Base-by-base conservation (phyloP, 2,113 vertebrate species). In the Chloropsis hardwickii region DNA sequence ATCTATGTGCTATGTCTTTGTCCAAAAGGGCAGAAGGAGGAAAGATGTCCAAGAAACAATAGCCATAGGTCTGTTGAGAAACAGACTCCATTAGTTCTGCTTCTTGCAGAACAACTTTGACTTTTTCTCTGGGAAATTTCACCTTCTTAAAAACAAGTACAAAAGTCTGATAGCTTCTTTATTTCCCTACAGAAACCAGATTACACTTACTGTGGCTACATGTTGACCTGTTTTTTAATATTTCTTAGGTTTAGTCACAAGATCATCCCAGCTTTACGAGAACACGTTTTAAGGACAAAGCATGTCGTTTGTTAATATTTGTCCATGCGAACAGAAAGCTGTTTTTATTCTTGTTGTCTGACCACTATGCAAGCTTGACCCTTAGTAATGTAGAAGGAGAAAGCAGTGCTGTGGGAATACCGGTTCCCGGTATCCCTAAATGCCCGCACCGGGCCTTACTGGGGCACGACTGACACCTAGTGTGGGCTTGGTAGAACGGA, bases 371-470 rank as follows among this genome's bases (percentile, higher is more conserved):
- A 14, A 20, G 27, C 0, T 1, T 8, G 39, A 35, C 10, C 24
- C 4, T 3, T 14, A 4, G 3, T 6, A 35, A 37, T 11, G 1
- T 8, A 2, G 45, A 28, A 24, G 39, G 27, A 28, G 47, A 48
- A 16, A 0, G 12, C 12, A 7, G 21, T 0, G 0, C 27, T 42
- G 25, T 8, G 13, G 51, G 6, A 74, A 47, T 4, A 1, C 1
- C 1, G 0, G 0, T 3, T 35, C 24, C 9, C 6, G 6, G n/a
- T 1, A 27, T 27, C 22, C 22, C 27, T 35, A 0, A 1, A 5
- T 11, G 19, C 16, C 33, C 2, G 48, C 28, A 20, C 27, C 16
- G 5, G 1, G 7, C 11, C 11, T 9, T 60, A 1, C 29, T 3
- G 6, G 22, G 54, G 39, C 64, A 48, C 40, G 27, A 53, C 93